Conservation (phyloP, 2,113 vertebrate genomes). For the Antechinus flavipes region DNA sequence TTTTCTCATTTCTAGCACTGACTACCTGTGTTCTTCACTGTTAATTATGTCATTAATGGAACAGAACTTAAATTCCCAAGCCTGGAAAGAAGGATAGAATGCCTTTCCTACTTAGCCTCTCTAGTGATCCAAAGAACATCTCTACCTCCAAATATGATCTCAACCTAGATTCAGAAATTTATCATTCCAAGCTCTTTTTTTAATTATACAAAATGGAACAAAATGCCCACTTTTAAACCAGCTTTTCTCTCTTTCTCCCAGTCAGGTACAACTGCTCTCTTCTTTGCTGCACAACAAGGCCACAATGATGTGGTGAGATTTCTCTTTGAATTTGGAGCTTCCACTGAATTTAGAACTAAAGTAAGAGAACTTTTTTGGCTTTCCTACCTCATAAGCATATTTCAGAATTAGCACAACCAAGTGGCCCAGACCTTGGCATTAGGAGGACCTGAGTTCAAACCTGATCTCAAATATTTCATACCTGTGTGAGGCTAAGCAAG, state of each 20-base stretch:
- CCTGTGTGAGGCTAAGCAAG: background rate
- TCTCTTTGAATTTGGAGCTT: slow-evolving; percentile 97
- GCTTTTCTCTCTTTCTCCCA: slow-evolving; percentile 78
- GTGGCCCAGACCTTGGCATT: background rate
- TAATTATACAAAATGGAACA: background rate
- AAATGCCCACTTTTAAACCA: slow-evolving; percentile 32
- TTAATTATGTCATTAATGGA: background rate
- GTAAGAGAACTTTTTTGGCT: slow-evolving; percentile 81
- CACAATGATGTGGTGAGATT: slow-evolving; percentile 93
- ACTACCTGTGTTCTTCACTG: slow-evolving; percentile 1
- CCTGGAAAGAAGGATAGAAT: background rate
- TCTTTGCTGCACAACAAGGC: slow-evolving; percentile 97
- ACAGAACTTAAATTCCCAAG: background rate
- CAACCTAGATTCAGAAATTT: background rate
- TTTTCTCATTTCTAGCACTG: background rate
- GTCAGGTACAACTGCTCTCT: slow-evolving; percentile 96
- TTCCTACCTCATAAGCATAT: background rate
- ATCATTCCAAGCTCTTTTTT: slow-evolving; percentile 34
- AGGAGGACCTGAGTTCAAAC: background rate
- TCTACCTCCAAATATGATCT: background rate
- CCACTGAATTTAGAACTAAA: slow-evolving; percentile 95
- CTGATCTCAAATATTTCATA: background rate
- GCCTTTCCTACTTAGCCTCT: background rate
- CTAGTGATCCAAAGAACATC: background rate
- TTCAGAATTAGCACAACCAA: background rate